Evolutionary conservation across 2,113 vertebrate genomes (phyloP).

Genomic region (Dasyurus viverrinus): DNA sequence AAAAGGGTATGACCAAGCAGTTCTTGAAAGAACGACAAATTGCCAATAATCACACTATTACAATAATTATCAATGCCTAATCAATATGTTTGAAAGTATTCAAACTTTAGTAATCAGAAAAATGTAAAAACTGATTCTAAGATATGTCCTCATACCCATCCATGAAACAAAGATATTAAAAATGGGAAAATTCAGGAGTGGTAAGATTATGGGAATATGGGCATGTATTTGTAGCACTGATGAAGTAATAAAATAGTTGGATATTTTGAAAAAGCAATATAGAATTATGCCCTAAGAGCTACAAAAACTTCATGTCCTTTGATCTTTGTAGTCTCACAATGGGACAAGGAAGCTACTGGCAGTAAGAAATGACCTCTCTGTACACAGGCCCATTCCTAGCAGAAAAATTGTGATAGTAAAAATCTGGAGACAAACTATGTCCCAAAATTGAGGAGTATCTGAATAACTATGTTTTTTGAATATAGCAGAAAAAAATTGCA

Average conservation of each 20-base stretch:
- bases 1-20: not conserved
- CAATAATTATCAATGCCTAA: not conserved
- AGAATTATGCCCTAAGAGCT: not conserved
- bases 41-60: not conserved
- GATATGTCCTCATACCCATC: not conserved
- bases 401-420: not conserved
- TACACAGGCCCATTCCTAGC: not conserved
- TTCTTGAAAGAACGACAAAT: not conserved
- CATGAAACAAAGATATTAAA: not conserved
- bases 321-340: not conserved
- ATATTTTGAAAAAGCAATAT: not conserved
- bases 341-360: not conserved
- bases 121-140: not conserved
- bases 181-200: not conserved
- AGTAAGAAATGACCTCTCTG: not conserved
- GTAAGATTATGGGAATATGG: not conserved
- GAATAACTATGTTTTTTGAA: not conserved
- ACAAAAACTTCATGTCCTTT: not conserved
- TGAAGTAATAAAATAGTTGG: not conserved
- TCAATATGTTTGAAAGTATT: not conserved
- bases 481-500: not conserved
- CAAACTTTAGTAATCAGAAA: not conserved
- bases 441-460: not conserved
- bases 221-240: not conserved
- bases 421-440: not conserved